Evolutionary conservation across 2,113 vertebrate species (phyloP), one percentile per base, ranked within the genome.

Genomic region (Callorhinus ursinus): DNA sequence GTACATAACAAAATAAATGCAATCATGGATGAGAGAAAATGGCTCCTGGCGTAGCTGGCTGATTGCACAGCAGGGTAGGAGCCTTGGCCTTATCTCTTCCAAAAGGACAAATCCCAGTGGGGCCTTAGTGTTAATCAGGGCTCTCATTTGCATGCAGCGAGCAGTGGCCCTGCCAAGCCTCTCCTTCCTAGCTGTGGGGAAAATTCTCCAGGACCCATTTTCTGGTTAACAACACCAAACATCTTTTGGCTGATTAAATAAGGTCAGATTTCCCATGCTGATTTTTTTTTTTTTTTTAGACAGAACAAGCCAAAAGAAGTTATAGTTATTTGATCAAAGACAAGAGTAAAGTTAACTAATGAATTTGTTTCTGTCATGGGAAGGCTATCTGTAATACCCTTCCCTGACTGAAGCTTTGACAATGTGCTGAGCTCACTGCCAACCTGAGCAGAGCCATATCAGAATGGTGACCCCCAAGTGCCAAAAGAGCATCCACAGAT

Each of bases 61-160:
- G 98, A 97, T 82, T 76, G 98, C 98, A 98, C 98, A 98, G 98
- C 98, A 98, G 96, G 97, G 18, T 97, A 98, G 98, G 98, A 97
- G 98, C 98, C 96, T 92, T 80, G 95, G 88, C 94, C 98, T 99
- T 99, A 99, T 99, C 98, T 98, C 98, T 97, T 97, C 95, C 95
- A 98, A 99, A 98, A 98, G 98, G 98, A 98, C 97, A 99, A 99
- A 99, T 99, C 98, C 99, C 98, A 95, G 97, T 91, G 98, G 97
- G 98, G 98, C 98, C 98, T 99, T 98, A 98, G 96, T 85, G 97
- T 98, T 99, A 99, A 99, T 99, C 98, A 98, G 89, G 84, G 93
- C 98, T 98, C 98, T 99, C 98, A 98, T 99, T 98, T 99, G 98
- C 98, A 99, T 98, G 98, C 98, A 98, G 98, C 98, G 98, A 11